Evolutionary conservation across 2,797 vertebrate species (phyloP).

Genomic region (Hyperoplus lanceolatus): DNA sequence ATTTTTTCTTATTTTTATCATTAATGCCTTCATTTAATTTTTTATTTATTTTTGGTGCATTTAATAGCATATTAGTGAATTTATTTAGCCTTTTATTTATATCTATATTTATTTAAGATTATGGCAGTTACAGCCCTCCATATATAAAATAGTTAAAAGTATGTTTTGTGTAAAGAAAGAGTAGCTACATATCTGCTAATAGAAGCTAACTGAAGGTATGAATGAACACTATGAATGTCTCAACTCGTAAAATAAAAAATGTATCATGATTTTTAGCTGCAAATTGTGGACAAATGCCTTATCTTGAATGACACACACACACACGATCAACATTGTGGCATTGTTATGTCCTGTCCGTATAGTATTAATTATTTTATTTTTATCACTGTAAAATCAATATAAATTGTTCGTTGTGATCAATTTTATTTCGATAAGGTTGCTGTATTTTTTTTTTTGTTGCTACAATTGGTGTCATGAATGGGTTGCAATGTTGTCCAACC

Average conservation of each 20-base stretch:
- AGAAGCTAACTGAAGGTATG: constrained; percentile 49
- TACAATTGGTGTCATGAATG: constrained; percentile 43
- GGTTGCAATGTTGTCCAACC: constrained; percentile 36
- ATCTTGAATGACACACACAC: constrained; percentile 69
- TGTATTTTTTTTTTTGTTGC: neutral
- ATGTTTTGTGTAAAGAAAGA: constrained; percentile 29
- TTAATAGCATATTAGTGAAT: too few species aligned
- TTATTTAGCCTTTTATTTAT: too few species aligned
- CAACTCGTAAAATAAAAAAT: constrained; percentile 39
- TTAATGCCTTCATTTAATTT: too few species aligned
- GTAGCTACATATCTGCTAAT: constrained; percentile 40
- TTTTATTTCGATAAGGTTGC: constrained; percentile 52
- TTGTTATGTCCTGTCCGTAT: constrained; percentile 59
- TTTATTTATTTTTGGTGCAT: too few species aligned
- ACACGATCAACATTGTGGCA: constrained; percentile 45
- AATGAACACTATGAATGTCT: constrained; percentile 75
- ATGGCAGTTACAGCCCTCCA: too few species aligned
- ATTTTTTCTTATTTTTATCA: too few species aligned
- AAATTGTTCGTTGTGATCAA: constrained; percentile 53
- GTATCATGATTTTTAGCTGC: constrained; percentile 71
- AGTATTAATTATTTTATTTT: constrained; percentile 57
- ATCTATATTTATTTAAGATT: too few species aligned
- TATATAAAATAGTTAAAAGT: constrained; percentile 22
- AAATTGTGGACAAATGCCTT: constrained; percentile 79
- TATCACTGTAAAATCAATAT: constrained; percentile 53